Percentiles rank a stretch among this genome's conserved stretches.
Conservation (phyloP, 2,113 vertebrate genomes). For the Callaeas wilsoni region DNA sequence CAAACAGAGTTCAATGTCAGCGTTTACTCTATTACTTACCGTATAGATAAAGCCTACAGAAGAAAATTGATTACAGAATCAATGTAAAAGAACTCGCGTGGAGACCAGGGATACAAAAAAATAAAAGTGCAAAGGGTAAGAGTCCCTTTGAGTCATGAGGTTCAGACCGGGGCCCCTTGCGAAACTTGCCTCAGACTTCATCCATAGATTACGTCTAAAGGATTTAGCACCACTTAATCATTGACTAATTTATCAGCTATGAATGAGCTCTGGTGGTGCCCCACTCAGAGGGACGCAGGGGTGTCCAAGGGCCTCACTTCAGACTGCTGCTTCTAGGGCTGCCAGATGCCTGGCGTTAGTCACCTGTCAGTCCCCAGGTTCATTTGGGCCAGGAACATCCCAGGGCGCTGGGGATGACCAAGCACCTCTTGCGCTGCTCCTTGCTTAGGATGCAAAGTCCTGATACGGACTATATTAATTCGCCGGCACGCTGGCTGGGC, state of each 20-base stretch:
- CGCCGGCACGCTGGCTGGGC: no score
- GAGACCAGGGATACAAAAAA: neutral
- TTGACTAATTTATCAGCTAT: neutral
- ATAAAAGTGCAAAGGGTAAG: neutral
- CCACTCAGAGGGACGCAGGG: neutral
- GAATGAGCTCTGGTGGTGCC: fast-evolving
- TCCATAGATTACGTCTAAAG: neutral
- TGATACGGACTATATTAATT: no score
- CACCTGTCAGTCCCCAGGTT: neutral
- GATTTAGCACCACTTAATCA: neutral
- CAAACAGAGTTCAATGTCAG: neutral
- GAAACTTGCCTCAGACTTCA: neutral
- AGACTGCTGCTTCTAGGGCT: neutral
- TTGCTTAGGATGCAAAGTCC: neutral
- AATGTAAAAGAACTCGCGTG: neutral
- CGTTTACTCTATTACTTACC: fast-evolving
- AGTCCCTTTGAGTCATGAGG: no score
- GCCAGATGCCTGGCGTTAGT: neutral
- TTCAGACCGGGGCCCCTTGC: neutral
- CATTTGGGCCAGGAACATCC: neutral
- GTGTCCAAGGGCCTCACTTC: no score
- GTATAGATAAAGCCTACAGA: neutral
- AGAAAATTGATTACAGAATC: neutral
- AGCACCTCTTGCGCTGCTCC: no score
- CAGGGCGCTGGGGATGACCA: neutral